Evolutionary conservation across 1,140 invertebrate genomes (phyloP).

Genomic region (Euura lappo): DNA sequence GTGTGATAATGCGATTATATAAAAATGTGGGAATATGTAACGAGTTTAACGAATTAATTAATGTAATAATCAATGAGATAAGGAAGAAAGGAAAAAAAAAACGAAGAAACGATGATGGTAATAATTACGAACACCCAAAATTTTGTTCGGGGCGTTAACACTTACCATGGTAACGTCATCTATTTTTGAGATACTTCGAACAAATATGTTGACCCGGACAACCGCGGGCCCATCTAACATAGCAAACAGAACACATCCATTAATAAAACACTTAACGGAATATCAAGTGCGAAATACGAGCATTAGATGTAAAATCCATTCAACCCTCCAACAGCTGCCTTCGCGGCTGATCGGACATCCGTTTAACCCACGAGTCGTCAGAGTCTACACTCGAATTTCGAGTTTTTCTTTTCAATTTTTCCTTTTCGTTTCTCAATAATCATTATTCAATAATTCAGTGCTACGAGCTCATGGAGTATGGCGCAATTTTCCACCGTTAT

Average conservation of each 20-base stretch:
- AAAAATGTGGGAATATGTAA: no score
- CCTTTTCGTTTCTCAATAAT: no score
- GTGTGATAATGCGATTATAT: no score
- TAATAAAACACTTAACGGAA: conserved; percentile 45
- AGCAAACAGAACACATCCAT: conserved; percentile 59
- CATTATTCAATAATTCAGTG: no score
- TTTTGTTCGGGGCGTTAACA: conserved; percentile 53
- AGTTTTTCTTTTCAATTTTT: no score
- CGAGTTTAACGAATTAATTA: no score
- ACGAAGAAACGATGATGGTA: not conserved
- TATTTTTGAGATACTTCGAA: conserved; percentile 98
- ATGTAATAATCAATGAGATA: no score
- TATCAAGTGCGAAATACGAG: not conserved
- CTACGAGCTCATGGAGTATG: no score
- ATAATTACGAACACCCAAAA: not conserved
- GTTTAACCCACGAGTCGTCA: no score
- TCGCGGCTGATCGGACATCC: not conserved
- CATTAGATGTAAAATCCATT: not conserved
- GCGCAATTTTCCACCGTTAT: no score
- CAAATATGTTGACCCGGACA: conserved; percentile 95
- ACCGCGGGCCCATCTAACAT: conserved; percentile 86
- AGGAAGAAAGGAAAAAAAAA: no score
- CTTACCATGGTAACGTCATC: conserved; percentile 99
- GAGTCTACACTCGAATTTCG: no score
- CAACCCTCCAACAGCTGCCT: not conserved